Evolutionary conservation across 2,113 vertebrate species (phyloP), one percentile per base, ranked within the genome.

Genomic region (Ptilonorhynchus violaceus): DNA sequence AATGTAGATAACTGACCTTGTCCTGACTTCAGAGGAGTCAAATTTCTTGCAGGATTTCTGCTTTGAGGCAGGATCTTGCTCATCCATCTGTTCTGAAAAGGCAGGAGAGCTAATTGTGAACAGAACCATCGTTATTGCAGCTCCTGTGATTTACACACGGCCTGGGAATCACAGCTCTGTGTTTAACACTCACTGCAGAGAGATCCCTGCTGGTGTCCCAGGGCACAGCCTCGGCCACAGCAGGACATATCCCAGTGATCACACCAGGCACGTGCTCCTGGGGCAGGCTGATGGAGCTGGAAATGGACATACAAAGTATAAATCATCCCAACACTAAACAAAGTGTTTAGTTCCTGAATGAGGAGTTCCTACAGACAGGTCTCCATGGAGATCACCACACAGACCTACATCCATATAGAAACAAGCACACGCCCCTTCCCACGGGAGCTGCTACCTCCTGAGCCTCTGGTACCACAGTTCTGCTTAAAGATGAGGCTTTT

Each of bases 391-490:
- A 49, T 83, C 70, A 33, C 11, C 69, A 15, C 31, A 7, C 35
- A 37, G 41, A n/a, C 24, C 79, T 23, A 39, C 31, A 77, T 46
- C 52, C 53, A 3, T 20, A 41, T 4, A 37, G 68, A 28, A 39
- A 39, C 18, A 42, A 44, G 68, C 53, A 76, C 35, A 12, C 0
- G 0, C 58, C 30, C 4, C 0, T 37, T 92, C 39, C 56, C 50
- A 12, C 0, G 0, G 73, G 41, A 52, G 18, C 47, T 22, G 66
- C 19, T 11, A 4, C 1, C 46, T 60, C 53, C 55, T 21, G 52
- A 78, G 44, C 77, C 85, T 42, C 35, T 6, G 15, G 17, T 41
- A 20, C 76, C 0, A 0, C 42, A 10, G 30, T 31, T 81, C 50
- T 78, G 39, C 81, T 52, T 52, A 4, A 55, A 72, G 24, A 8